Evolutionary conservation across 2,888 invertebrate species (phyloP).

Genomic region (Tetrapedia diversipes): DNA sequence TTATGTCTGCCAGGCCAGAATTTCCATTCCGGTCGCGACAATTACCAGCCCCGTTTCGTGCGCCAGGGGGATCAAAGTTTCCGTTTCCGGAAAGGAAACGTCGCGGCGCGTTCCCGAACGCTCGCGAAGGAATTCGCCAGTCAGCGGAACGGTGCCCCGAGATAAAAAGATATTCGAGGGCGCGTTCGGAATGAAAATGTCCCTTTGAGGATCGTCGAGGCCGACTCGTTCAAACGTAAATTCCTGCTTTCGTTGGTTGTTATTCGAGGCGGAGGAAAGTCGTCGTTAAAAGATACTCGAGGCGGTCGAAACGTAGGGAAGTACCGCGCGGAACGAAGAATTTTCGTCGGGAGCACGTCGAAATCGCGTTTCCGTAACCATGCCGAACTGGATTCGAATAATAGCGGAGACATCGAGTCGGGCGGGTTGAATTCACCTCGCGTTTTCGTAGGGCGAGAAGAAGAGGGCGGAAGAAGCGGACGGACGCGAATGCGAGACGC

Average conservation of each 20-base stretch:
- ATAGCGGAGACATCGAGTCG: conserved; percentile 34
- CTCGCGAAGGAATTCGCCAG: not conserved
- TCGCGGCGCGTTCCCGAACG: not conserved
- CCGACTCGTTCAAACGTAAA: conserved; percentile 18
- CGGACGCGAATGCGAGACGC: not conserved
- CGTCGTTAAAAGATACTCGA: conserved; percentile 2
- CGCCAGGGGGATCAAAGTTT: not conserved
- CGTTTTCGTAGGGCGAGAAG: not conserved
- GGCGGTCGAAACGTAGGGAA: not conserved
- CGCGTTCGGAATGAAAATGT: conserved; percentile 12
- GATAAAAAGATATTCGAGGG: conserved; percentile 1
- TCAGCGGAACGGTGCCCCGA: not conserved
- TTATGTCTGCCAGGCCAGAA: not conserved
- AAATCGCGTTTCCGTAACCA: conserved; percentile 12
- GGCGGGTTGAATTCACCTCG: not conserved
- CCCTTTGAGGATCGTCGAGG: conserved; percentile 15
- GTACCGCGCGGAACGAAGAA: conserved; percentile 2
- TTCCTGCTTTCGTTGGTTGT: conserved; percentile 27
- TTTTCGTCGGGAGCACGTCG: conserved; percentile 1
- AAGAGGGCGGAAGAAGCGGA: not conserved
- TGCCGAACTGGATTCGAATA: conserved; percentile 29
- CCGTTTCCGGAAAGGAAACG: not conserved
- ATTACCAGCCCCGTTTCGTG: not conserved
- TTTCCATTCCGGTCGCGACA: not conserved
- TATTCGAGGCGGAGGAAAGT: conserved; percentile 16